Evolutionary conservation across 53 echinoderm and acorn worm genomes (phyloP), one percentile per base, ranked within the genome.

Genomic region (Pentamera pediparva): DNA sequence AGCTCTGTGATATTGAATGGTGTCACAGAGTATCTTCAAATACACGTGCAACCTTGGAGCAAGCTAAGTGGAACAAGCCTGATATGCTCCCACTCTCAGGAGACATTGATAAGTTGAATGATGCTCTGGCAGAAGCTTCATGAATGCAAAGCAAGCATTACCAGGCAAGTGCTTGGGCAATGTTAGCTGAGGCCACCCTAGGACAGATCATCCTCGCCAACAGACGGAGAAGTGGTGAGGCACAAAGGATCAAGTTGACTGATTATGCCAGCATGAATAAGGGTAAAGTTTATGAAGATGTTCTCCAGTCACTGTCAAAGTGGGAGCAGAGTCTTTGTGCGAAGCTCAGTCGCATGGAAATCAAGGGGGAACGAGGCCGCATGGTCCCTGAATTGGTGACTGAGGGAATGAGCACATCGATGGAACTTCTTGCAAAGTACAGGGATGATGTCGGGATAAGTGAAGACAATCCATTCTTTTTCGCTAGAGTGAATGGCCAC

Each of bases 171-270:
- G 59, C 59, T 8, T 59, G 32, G 59, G 11, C 32, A 4, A 31
- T 29, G 5, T 47, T 70, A 26, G 70, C 70, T 33, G 49, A 36
- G 21, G 75, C 37, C 7, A 27, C 39, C n/a, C 52, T 82, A 8
- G 28, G 43, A 40, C 41, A 59, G 39, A 2, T 80, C 28, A 41
- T 80, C 19, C 56, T 80, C 1, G 70, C 73, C 35, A 80, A 80
- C 45, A 55, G 81, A 31, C 21, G 38, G 27, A 79, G 80, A 70
- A 72, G 81, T 80, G 79, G 56, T 19, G 69, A 79, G 21, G 69
- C 51, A 0, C 35, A 79, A 34, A 49, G 79, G 55, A 55, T 79
- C 56, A 79, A 26, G 5, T 6, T 70, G 11, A 35, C 36, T n/a
- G 38, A 62, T 24, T 34, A 36, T 35, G 15, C 19, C 19, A 3